phyloP scores from a whole-genome alignment of 2,888 invertebrate genomes.

The Pantelozetes paolii region DNA sequence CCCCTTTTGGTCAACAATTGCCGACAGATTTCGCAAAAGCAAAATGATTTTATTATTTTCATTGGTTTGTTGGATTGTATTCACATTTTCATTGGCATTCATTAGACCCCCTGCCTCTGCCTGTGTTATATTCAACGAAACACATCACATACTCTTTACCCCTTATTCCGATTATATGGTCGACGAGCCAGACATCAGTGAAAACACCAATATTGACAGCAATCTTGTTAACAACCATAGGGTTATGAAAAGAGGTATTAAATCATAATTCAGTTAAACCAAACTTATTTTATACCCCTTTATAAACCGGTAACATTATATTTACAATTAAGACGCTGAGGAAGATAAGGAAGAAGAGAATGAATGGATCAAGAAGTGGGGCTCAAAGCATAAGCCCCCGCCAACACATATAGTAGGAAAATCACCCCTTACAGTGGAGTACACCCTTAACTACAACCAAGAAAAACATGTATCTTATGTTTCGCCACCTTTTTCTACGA shows the following conservation, averaged over 20 bases:
- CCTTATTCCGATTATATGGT: conserved; percentile 44
- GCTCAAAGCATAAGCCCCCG: conserved; percentile 47
- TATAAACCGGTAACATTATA: no score
- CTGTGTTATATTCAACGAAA: conserved; percentile 67
- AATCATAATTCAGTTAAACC: no score
- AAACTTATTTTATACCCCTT: no score
- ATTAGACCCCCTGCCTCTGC: conserved; percentile 87
- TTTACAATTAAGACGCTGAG: no score
- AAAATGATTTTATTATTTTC: conserved; percentile 78
- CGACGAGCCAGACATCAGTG: conserved; percentile 22
- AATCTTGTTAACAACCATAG: background rate
- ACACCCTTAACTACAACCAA: conserved; percentile 48
- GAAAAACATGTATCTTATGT: conserved; percentile 67
- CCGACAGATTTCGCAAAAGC: conserved; percentile 83
- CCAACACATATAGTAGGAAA: conserved; percentile 55
- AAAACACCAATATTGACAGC: background rate
- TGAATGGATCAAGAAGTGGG: conserved; percentile 38
- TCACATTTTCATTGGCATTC: conserved; percentile 91
- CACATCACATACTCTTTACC: conserved; percentile 56
- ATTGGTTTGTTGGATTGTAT: conserved; percentile 89
- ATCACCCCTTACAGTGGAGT: conserved; percentile 67
- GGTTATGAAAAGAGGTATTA: conserved; percentile 28
- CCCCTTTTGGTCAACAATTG: conserved; percentile 95
- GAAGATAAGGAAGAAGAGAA: conserved; percentile 41
- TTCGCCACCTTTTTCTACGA: conserved; percentile 83